Evolutionary conservation across 1,140 invertebrate species (phyloP).

Genomic region (Penaeus vannamei): DNA sequence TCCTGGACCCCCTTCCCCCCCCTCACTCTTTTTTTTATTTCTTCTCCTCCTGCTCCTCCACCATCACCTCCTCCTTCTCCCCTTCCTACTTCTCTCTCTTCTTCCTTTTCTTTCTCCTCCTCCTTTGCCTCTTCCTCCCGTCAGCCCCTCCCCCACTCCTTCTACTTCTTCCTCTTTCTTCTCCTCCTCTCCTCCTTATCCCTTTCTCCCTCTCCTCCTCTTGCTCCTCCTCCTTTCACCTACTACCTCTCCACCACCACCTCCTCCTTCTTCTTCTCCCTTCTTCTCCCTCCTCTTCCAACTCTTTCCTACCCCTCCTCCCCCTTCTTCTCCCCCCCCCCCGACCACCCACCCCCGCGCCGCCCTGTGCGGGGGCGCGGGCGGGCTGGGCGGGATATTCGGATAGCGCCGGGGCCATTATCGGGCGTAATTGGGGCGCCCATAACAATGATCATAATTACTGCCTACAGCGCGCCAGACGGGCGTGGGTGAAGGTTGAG

Average conservation of each 20-base stretch:
- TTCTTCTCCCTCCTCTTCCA: background rate
- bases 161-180: constrained; percentile 6
- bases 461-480: too few species aligned
- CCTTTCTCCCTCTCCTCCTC: background rate
- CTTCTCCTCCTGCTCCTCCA: background rate
- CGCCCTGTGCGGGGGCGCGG: background rate
- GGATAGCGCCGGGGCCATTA: background rate
- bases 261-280: background rate
- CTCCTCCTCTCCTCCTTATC: background rate
- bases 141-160: background rate
- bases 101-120: background rate
- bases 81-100: background rate
- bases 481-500: background rate
- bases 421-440: too few species aligned
- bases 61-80: background rate
- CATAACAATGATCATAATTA: too few species aligned
- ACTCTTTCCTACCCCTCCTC: too few species aligned
- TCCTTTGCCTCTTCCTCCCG: background rate
- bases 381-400: background rate
- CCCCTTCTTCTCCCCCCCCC: background rate
- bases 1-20: background rate
- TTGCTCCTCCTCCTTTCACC: background rate
- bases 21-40: background rate
- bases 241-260: background rate
- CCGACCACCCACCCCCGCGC: background rate